Base-by-base conservation (phyloP, 35 echinoderm and acorn worm species). In the Amphiura filiformis region DNA sequence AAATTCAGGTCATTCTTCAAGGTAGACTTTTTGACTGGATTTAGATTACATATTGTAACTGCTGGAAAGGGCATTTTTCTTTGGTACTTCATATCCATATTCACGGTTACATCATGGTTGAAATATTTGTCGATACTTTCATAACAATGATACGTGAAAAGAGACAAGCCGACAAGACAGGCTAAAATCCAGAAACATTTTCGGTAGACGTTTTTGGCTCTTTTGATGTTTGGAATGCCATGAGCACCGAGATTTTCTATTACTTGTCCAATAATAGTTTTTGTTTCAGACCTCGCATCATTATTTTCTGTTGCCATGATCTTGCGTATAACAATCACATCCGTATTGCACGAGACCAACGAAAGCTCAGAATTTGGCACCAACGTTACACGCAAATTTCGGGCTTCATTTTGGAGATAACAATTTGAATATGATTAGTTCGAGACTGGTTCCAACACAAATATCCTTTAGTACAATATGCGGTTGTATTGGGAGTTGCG, bases 11-110 rank as follows among this genome's bases (percentile, higher is more conserved):
- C 2, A 0, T 49, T 35, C 49, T 79, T 75, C 34, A 85, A 36
- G 12, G 22, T 57, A 11, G 39, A 41, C 41, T 47, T 38, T 31
- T 28, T 80, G 35, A 91, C 44, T 0, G 82, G 82, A 79, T 91
- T 91, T 47, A 86, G 57, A 56, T 91, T 91, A 37, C 89, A 91
- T 35, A 91, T 86, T 11, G 89, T 91, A 34, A 91, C 77, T n/a
- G 89, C 89, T 14, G 89, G 89, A 32, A 86, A 91, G 0, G 32
- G 32, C 26, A 91, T 39, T 39, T 32, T 83, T 52, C 47, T 76
- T 26, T 56, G 56, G 34, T 35, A 86, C 44, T 39, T 20, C 0
- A 91, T 85, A 35, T 86, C 82, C 17, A 86, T 3, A 9, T 78
- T 76, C 28, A 86, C 76, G 14, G 44, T 84, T 1, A 86, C 83